Conservation (phyloP, 2,797 vertebrate species). For the Prionace glauca region DNA sequence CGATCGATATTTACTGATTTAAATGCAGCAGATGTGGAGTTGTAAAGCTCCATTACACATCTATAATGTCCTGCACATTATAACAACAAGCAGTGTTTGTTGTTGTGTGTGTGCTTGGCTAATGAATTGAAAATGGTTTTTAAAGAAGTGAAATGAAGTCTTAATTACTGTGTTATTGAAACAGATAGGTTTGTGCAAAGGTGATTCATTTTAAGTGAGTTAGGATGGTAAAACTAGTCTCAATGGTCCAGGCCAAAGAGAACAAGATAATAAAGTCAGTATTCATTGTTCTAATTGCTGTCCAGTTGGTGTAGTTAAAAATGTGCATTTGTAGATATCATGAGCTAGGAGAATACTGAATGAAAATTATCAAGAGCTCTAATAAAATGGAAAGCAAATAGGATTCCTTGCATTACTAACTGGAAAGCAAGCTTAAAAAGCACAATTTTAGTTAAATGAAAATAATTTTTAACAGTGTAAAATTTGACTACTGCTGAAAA, state of each 20-base stretch:
- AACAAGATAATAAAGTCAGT: not conserved
- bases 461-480: not conserved
- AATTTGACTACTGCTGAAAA: no score
- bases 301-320: not conserved
- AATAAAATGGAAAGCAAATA: not conserved
- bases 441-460: not conserved
- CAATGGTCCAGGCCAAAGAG: not conserved
- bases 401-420: not conserved
- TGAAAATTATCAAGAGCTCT: not conserved
- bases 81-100: not conserved
- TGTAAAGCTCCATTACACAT: conserved; percentile 10
- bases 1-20: not conserved
- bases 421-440: not conserved
- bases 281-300: not conserved
- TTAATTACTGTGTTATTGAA: not conserved
- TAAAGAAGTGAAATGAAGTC: conserved; percentile 6
- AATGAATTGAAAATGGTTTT: not conserved
- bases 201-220: not conserved
- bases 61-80: not conserved
- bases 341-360: not conserved
- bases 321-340: not conserved
- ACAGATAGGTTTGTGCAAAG: not conserved
- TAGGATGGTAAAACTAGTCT: not conserved
- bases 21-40: not conserved
- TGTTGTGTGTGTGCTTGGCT: not conserved